These are phyloP conservation scores for Lepus europaeus DNA, from an alignment of 2,113 vertebrate species.

Conservation along the genomic window DNA sequence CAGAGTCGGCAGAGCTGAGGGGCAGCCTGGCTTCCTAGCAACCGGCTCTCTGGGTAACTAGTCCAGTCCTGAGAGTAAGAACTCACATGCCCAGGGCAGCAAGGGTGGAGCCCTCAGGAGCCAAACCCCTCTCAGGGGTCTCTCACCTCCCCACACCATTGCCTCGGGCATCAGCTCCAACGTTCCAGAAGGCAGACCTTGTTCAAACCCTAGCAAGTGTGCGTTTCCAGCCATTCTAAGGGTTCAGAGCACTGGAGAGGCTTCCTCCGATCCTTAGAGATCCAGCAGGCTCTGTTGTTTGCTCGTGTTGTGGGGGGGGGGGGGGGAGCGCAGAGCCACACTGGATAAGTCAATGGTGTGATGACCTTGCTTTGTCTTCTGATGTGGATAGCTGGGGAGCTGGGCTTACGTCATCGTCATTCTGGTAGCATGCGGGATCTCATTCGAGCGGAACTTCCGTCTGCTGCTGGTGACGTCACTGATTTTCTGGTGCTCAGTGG, in stretches of 20 bases:
- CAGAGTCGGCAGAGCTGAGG: background rate
- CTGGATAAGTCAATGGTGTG: fast-evolving
- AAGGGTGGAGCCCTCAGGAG: background rate
- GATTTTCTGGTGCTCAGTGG: background rate
- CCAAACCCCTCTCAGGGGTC: background rate
- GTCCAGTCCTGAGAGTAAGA: background rate
- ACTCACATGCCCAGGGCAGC: background rate
- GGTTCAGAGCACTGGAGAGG: background rate
- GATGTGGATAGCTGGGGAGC: background rate
- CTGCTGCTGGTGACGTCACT: constrained; percentile 31
- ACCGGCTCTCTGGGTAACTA: background rate
- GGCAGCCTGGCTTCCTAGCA: background rate
- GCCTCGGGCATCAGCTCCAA: background rate
- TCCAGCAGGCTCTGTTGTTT: background rate
- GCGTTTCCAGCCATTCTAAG: background rate
- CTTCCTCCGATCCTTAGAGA: background rate
- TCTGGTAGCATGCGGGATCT: background rate
- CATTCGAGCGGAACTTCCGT: background rate
- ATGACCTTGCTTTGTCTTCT: background rate
- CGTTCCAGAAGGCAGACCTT: background rate
- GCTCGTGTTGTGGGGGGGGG: background rate
- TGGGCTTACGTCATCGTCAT: background rate
- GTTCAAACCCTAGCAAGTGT: background rate
- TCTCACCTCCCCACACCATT: background rate
- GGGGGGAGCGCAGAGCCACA: background rate